Evolutionary conservation across 1,140 invertebrate species (phyloP).

Genomic region (Drosophila trapezifrons): DNA sequence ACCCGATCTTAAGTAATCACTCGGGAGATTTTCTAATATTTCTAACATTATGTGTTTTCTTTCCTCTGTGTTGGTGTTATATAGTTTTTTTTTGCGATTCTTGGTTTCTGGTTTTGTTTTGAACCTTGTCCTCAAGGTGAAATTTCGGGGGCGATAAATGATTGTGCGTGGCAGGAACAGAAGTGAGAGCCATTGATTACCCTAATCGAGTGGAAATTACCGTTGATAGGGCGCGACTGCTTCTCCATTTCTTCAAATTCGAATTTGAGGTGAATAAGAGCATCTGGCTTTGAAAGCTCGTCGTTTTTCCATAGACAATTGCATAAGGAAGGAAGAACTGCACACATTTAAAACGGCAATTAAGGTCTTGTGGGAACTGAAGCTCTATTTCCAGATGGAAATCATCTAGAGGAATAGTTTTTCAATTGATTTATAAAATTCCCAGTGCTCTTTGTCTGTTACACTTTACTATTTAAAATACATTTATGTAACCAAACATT

Average conservation of each 20-base stretch:
- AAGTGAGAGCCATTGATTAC: constrained; percentile 32
- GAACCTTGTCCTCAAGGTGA: constrained; percentile 72
- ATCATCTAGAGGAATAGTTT: not conserved
- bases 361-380: not conserved
- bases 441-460: not conserved
- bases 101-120: constrained; percentile 51
- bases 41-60: constrained; percentile 26
- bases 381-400: not conserved
- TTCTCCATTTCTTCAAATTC: not conserved
- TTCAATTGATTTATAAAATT: not conserved
- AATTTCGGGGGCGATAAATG: constrained; percentile 61
- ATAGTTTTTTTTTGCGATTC: constrained; percentile 15
- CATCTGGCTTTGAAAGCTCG: not conserved
- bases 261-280: not conserved
- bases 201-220: constrained; percentile 38
- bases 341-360: constrained; percentile 3
- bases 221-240: not conserved
- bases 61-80: constrained; percentile 10
- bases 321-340: constrained; percentile 24
- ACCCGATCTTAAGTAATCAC: constrained; percentile 65
- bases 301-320: not conserved
- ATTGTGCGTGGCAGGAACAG: not conserved
- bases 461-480: too few relatives aligned
- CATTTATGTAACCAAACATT: not conserved
- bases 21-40: constrained; percentile 25